Percentiles rank a stretch among this genome's conserved stretches.
Evolutionary conservation across 2,113 vertebrate species (phyloP).

Genomic region (Mesembrinibis cayennensis): DNA sequence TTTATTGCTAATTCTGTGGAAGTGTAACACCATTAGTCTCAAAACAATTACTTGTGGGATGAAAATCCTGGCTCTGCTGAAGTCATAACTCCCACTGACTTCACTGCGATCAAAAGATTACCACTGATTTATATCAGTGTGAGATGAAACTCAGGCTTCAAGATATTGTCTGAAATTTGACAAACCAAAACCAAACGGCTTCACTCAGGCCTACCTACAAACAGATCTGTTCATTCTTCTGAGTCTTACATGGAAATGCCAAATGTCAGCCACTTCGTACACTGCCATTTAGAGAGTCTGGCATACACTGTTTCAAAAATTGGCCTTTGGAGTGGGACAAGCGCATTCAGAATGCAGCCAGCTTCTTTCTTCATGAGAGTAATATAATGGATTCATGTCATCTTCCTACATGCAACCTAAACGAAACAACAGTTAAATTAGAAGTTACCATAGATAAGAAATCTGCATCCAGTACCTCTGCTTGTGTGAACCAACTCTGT

Average conservation of each 20-base stretch:
- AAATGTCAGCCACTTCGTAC: background rate
- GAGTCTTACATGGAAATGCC: background rate
- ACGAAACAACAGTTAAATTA: background rate
- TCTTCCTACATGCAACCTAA: background rate
- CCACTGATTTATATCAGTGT: background rate
- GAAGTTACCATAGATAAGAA: background rate
- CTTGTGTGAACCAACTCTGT: background rate
- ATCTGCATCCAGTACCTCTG: background rate
- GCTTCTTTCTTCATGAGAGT: background rate
- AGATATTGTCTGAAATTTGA: background rate
- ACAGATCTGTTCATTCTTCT: background rate
- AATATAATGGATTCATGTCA: background rate
- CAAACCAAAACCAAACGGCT: background rate
- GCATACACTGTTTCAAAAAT: background rate
- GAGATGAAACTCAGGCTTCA: background rate
- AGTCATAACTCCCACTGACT: background rate
- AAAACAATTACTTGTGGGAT: background rate
- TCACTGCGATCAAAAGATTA: background rate
- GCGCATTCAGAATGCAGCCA: background rate
- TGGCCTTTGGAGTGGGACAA: background rate
- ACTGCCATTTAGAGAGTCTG: background rate
- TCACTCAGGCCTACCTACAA: background rate
- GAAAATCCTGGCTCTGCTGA: background rate
- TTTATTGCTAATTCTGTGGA: background rate
- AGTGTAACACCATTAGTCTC: background rate